Base-by-base conservation (phyloP, 2,113 vertebrate genomes). In the Nannospalax galili region DNA sequence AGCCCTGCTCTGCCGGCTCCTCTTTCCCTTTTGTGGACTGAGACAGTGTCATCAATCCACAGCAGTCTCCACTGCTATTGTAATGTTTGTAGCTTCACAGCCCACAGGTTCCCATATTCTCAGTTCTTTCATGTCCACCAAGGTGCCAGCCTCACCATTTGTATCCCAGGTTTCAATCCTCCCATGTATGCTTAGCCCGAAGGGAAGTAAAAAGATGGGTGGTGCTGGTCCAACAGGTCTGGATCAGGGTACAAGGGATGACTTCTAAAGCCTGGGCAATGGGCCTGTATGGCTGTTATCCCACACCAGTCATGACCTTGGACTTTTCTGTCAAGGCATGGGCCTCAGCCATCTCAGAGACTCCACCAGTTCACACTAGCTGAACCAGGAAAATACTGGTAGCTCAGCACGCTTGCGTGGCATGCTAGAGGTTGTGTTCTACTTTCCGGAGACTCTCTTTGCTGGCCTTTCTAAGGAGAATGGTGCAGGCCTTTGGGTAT, bases 361-460 rank as follows among this genome's bases (percentile, higher is more conserved):
- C 99, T 0, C 99, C 99, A 0, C 98, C 98, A 0, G 98, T 98
- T 0, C 98, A 98, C 92, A 99, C 98, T 97, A 99, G 98, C 96
- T 97, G 97, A 0, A 99, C 99, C 12, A 99, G 87, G 17, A 99
- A 98, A 16, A 99, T 99, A 0, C 99, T 99, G n/a, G n/a, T n/a
- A n/a, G n/a, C n/a, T n/a, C 99, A 99, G 58, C 99, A 99, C 64
- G 99, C 99, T 94, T 99, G 99, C 99, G 99, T 99, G 93, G 99
- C 99, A 0, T 99, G 99, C 98, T 99, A 99, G 9, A 99, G 98
- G 97, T 99, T 99, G 20, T 99, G 98, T 81, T 99, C 99, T 75
- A 99, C 99, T 96, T 99, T 99, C 99, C 99, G 99, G 0, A 99
- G 98, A 95, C 99, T 99, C 94, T 99, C 99, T 91, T 99, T 99